Percentiles rank a stretch among this genome's conserved stretches.
Conservation (phyloP, 2,797 vertebrate genomes). For the Ctenosaura bakeri region DNA sequence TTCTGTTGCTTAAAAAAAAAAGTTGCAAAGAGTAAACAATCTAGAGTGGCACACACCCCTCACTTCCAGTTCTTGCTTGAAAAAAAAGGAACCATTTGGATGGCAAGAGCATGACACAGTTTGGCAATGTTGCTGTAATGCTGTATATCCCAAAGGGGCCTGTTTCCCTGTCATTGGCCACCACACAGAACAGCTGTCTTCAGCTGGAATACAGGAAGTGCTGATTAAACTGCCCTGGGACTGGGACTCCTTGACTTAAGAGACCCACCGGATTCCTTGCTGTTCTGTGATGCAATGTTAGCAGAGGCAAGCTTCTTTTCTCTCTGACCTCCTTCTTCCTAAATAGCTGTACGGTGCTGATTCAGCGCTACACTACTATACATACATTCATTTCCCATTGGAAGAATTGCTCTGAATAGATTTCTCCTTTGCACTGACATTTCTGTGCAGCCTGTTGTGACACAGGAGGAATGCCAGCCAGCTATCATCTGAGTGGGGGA, state of each 20-base stretch:
- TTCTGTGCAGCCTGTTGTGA: neutral
- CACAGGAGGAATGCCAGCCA: conserved; percentile 28
- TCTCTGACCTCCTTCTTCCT: conserved; percentile 37
- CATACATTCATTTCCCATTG: conserved; percentile 45
- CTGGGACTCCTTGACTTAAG: neutral
- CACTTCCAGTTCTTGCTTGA: neutral
- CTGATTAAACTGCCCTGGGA: neutral
- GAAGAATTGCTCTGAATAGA: conserved; percentile 37
- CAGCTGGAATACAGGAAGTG: neutral
- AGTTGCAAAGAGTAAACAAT: too few relatives aligned
- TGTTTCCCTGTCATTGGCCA: neutral
- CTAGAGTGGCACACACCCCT: neutral
- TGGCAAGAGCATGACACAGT: neutral
- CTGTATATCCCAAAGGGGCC: neutral
- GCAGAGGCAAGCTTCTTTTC: conserved; percentile 11
- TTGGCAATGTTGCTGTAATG: neutral
- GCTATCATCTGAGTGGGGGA: conserved; percentile 19
- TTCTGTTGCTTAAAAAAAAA: neutral
- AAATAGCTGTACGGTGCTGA: conserved; percentile 36
- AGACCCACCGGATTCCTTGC: neutral
- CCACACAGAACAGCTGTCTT: neutral
- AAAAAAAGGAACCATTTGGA: neutral
- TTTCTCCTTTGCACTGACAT: conserved; percentile 16
- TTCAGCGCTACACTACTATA: neutral
- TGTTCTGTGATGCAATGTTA: neutral